Conservation (phyloP, 2,888 invertebrate genomes). For the Girardia tigrina region DNA sequence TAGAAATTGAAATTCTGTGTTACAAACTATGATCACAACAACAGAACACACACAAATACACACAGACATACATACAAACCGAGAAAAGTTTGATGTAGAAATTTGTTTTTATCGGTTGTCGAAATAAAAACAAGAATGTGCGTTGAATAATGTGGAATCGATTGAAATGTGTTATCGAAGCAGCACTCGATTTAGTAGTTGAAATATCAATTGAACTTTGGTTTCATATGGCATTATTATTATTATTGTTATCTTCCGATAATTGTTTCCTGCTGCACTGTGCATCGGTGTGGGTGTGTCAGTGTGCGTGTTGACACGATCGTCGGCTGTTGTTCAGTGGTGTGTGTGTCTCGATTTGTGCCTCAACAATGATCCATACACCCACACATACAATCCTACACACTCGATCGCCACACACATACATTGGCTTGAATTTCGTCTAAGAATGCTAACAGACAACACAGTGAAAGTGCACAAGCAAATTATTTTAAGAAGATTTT, state of each 20-base stretch:
- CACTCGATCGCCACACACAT: neutral
- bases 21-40: no score
- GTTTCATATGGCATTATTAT: no score
- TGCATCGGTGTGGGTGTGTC: no score
- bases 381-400: no score
- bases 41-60: no score
- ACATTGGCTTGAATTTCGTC: neutral
- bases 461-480: no score
- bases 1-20: neutral
- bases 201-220: slow-evolving; percentile 23
- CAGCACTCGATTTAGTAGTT: neutral
- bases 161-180: neutral
- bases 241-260: slow-evolving; percentile 23
- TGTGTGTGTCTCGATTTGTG: neutral
- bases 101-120: slow-evolving; percentile 21
- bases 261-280: slow-evolving; percentile 11
- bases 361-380: neutral
- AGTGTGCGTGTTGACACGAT: neutral
- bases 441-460: slow-evolving; percentile 13
- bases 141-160: neutral
- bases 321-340: neutral
- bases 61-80: no score
- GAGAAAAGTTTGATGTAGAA: slow-evolving; percentile 15
- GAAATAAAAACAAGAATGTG: no score
- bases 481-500: no score